Conservation (phyloP, 2,797 vertebrate species). For the Bryconaethiops microstoma region DNA sequence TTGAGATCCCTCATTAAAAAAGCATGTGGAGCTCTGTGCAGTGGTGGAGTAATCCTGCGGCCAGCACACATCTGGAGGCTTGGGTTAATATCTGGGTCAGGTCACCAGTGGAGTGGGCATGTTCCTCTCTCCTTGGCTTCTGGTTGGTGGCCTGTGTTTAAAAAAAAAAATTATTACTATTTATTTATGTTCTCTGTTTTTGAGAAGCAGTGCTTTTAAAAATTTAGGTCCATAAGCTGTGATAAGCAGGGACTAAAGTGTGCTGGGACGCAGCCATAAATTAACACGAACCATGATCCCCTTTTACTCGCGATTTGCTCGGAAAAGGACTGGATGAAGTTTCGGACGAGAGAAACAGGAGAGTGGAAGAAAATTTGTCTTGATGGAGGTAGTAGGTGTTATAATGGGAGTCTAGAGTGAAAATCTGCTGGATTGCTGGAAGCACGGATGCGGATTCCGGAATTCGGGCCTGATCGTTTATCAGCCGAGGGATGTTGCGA, state of each 20-base stretch:
- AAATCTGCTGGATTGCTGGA: background rate
- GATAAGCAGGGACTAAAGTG: constrained; percentile 7
- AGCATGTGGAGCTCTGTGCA: constrained; percentile 75
- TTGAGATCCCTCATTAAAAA: constrained; percentile 75
- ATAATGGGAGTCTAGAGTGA: background rate
- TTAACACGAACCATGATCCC: constrained; percentile 7
- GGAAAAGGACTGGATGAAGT: background rate
- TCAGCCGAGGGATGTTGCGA: background rate
- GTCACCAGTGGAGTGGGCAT: constrained; percentile 69
- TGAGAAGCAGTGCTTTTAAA: constrained; percentile 8
- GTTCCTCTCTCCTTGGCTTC: constrained; percentile 70
- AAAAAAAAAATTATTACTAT: too few species aligned
- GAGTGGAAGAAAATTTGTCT: too few species aligned
- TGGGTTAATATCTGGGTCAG: constrained; percentile 82
- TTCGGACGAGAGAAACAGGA: background rate
- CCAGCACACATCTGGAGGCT: constrained; percentile 80
- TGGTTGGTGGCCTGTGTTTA: constrained; percentile 50
- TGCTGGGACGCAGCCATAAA: background rate
- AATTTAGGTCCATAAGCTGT: constrained; percentile 30
- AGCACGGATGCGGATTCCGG: background rate
- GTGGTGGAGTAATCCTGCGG: constrained; percentile 75
- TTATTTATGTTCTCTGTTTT: background rate
- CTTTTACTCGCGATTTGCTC: constrained; percentile 17
- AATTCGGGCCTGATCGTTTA: background rate
- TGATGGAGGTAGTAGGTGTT: too few species aligned